A percentile compares a stretch with the other conserved stretches of the same genome.
phyloP scores from a whole-genome alignment of 2,888 invertebrate species.

The Eucera pruinosa region DNA sequence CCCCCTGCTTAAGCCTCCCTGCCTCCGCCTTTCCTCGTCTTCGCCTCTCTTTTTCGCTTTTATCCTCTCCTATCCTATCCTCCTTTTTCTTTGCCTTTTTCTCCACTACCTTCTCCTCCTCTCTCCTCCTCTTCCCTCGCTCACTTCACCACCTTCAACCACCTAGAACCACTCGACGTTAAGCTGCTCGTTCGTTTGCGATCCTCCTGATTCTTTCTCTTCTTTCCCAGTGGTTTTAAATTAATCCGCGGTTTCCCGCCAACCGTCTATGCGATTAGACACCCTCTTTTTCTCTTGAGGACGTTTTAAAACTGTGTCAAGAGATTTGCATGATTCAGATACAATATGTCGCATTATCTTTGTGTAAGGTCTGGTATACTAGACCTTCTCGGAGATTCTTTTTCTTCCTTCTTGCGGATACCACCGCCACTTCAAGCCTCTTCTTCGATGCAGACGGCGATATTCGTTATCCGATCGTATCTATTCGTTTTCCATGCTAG shows the following conservation, averaged over 20 bases:
- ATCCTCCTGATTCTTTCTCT: conserved; percentile 56
- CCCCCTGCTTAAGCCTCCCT: conserved; percentile 79
- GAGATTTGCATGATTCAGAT: conserved; percentile 1
- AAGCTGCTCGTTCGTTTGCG: conserved; percentile 59
- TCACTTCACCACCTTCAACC: conserved; percentile 58
- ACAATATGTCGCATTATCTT: neutral
- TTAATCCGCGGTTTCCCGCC: conserved; percentile 51
- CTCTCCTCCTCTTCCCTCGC: conserved; percentile 36
- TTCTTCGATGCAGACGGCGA: conserved; percentile 3
- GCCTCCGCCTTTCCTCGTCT: conserved; percentile 64
- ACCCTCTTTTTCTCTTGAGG: neutral
- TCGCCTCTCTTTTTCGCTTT: conserved; percentile 53
- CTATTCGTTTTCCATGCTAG: conserved; percentile 21
- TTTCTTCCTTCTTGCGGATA: too few relatives aligned
- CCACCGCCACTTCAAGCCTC: neutral
- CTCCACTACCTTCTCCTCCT: conserved; percentile 12
- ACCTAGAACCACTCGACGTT: conserved; percentile 56
- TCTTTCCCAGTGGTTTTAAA: conserved; percentile 49
- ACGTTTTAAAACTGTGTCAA: conserved; percentile 30
- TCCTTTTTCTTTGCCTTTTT: conserved; percentile 50
- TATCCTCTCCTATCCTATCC: conserved; percentile 39
- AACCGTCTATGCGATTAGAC: conserved; percentile 15
- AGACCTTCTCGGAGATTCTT: neutral
- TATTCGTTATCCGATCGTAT: conserved; percentile 31
- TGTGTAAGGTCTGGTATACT: neutral